Base-by-base conservation (phyloP, 2,797 vertebrate species). In the Trichosurus vulpecula region DNA sequence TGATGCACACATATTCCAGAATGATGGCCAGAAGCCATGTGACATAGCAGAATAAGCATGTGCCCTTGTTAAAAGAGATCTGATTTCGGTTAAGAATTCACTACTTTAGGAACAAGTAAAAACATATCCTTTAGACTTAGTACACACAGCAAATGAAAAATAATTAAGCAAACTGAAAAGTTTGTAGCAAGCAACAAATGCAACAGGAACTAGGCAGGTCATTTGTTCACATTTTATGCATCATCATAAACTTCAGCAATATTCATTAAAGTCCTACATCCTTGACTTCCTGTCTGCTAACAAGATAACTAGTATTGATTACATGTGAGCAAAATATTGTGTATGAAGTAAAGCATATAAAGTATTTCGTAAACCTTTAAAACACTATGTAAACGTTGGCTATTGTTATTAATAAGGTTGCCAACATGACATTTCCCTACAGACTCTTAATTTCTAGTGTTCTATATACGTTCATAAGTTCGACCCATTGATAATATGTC, bases 1-100 rank as follows among this genome's bases (percentile, higher is more conserved):
- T 93, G 90, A 27, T 91, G 94, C 47, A 74, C 92, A 93, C 41
- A 92, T 94, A 94, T 52, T n/a, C 56, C 47, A 90, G 92, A 66
- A 3, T 55, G n/a, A 74, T 56, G 95, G 51, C 90, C 90, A 57
- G 92, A 93, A 94, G 51, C 4, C 19, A 52, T 93, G 51, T 90
- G 52, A 52, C 90, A 90, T 90, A 52, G 52, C 29, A 95, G 81
- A 61, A 61, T 61, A 90, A 61, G 6, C 56, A 52, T 90, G 54
- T 13, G 66, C 30, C 31, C 47, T 51, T 55, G 54, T 91, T 94
- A 55, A 94, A 27, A 31, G 87, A 93, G 93, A 92, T 41, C 35
- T 6, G 74, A 14, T 91, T 93, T 96, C 58, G 58, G 29, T 92
- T 94, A 51, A 31, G 89, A 9, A 93, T 52, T 91, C 13, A 10